Evolutionary conservation across 2,113 vertebrate genomes (phyloP).

Genomic region (Cephalopholis sonnerati): DNA sequence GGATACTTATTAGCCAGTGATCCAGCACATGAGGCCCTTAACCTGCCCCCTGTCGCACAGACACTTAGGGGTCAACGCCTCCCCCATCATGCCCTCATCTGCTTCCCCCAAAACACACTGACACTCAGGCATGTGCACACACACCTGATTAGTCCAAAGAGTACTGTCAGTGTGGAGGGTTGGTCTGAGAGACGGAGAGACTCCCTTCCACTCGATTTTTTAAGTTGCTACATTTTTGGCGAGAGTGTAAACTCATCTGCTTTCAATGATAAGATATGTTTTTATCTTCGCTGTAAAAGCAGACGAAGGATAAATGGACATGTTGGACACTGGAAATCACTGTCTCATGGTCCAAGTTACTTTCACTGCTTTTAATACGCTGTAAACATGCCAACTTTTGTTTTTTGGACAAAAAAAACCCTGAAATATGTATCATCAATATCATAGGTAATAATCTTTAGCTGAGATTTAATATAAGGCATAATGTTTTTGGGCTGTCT

Average conservation of each 20-base stretch:
- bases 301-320: too few species aligned
- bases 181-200: not conserved
- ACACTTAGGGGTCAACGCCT: slow-evolving; percentile 42
- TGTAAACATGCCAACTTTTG: not conserved
- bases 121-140: not conserved
- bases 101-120: slow-evolving; percentile 3
- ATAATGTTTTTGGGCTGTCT: too few species aligned
- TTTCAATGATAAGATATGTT: not conserved
- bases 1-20: slow-evolving; percentile 63
- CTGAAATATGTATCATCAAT: too few species aligned
- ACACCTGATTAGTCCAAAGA: slow-evolving; percentile 5
- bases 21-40: slow-evolving; percentile 55
- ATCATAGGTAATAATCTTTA: not conserved
- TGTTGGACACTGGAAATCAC: not conserved
- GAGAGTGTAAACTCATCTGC: slow-evolving; percentile 18
- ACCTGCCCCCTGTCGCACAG: slow-evolving; percentile 39
- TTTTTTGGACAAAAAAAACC: not conserved
- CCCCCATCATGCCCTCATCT: slow-evolving; percentile 25
- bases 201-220: not conserved
- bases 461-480: not conserved
- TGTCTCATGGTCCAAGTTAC: not conserved
- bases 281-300: too few species aligned
- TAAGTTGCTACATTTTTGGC: not conserved
- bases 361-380: not conserved
- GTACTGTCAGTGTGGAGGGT: not conserved